A percentile compares a stretch with the other conserved stretches of the same genome.
phyloP scores from a whole-genome alignment of 2,113 vertebrate genomes.

The Tychaedon coryphoeus region DNA sequence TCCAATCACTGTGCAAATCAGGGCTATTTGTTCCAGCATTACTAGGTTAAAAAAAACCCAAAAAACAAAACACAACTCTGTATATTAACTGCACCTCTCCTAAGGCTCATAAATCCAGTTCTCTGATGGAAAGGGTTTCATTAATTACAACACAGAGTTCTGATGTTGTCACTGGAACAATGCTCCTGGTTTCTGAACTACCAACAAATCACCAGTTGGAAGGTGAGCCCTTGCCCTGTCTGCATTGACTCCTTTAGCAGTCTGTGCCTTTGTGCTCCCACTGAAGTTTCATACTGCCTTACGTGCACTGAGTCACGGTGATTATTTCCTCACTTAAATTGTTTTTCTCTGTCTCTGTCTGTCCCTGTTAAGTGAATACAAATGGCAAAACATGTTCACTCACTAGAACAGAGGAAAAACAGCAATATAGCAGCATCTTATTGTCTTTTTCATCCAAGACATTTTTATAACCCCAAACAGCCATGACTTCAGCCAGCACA shows the following conservation, averaged over 20 bases:
- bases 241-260: not conserved
- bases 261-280: not conserved
- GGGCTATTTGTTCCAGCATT: not conserved
- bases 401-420: not conserved
- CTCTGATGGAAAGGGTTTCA: not conserved
- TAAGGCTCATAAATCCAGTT: not conserved
- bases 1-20: not conserved
- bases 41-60: not conserved
- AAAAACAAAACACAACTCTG: not conserved
- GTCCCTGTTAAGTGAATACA: not conserved
- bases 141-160: not conserved
- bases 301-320: not conserved
- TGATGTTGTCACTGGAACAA: not conserved
- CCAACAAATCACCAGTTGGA: not conserved
- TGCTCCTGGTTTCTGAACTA: not conserved
- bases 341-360: not conserved
- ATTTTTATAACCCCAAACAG: not conserved
- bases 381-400: not conserved
- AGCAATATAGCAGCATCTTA: not conserved
- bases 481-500: fast-evolving
- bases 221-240: not conserved
- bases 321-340: not conserved
- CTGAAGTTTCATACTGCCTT: not conserved
- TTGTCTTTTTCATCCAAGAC: not conserved
- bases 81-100: not conserved